Percentiles rank a stretch among this genome's conserved stretches.
Evolutionary conservation across 2,888 invertebrate species (phyloP).

Genomic region (Dichetophora obliterata): DNA sequence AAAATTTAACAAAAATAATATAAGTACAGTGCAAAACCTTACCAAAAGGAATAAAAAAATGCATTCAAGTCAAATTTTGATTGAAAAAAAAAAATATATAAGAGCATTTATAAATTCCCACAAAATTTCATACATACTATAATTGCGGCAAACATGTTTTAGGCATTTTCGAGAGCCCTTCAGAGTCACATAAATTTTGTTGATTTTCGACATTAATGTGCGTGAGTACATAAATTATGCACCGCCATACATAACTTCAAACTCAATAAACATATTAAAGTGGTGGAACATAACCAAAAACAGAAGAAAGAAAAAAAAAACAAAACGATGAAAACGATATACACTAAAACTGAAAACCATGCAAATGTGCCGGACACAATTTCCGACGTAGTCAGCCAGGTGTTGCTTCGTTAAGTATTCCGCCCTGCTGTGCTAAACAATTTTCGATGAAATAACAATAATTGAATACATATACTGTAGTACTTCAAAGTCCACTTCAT

Average conservation of each 20-base stretch:
- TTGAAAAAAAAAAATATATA: no score
- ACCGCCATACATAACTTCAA: not conserved
- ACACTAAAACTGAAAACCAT: not conserved
- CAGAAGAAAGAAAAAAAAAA: no score
- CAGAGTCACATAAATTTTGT: conserved; percentile 14
- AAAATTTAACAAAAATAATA: no score
- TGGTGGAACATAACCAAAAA: not conserved
- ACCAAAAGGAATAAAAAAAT: no score
- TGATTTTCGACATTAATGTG: not conserved
- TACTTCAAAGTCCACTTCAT: not conserved
- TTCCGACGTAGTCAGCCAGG: conserved; percentile 28
- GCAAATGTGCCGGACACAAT: conserved; percentile 12
- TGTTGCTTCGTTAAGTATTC: conserved; percentile 24
- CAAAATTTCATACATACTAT: conserved; percentile 1
- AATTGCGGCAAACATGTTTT: not conserved
- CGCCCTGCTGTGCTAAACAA: conserved; percentile 4
- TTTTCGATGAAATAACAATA: conserved; percentile 10
- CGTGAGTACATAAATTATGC: not conserved
- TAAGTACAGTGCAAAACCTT: no score
- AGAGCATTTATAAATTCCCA: not conserved
- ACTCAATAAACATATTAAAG: not conserved
- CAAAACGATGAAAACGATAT: no score
- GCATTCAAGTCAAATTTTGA: no score
- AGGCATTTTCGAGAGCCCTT: not conserved
- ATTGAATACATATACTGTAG: not conserved